Base-by-base conservation (phyloP, 2,113 vertebrate genomes). In the Plotosus lineatus region DNA sequence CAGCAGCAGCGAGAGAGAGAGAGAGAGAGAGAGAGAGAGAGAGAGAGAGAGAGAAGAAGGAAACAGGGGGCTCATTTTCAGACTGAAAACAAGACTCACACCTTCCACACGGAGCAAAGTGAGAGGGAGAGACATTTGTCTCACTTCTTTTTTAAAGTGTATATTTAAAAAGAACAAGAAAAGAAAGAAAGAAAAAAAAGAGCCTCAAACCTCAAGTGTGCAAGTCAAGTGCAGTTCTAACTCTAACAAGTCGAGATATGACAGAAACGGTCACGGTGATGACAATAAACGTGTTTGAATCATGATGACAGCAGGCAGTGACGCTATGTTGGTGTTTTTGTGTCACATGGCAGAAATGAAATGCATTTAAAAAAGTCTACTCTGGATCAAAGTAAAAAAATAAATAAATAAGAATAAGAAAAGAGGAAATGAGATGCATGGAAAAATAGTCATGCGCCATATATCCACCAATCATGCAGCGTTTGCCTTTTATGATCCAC, bases 71-170 rank as follows among this genome's bases (percentile, higher is more conserved):
- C 53, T 42, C 75, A 3, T 60, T 61, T 77, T 61, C 40, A 36
- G 68, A 60, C 28, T 23, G 11, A 58, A 79, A 4, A 40, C 23
- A 63, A 69, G 51, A 72, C 40, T 75, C 55, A 44, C 75, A 80
- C 73, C 79, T 82, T 53, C 72, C 79, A 76, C 75, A 61, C 48
- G 26, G 68, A 84, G 56, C 42, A 72, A 71, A 72, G 66, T 60
- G 75, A 75, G 68, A 69, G 75, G 28, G 31, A 51, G 71, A 68
- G 66, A 72, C 74, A 79, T 72, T 69, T 56, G 75, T 79, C 65
- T 74, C 81, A 15, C 61, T 72, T 60, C 78, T 77, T 72, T 72
- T 72, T 72, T 72, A 50, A 72, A 72, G 69, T 46, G 17, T 72
- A 31, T 21, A 50, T 21, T 50, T 26, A 9, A 17, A n/a, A 48